Evolutionary conservation across 2,888 invertebrate genomes (phyloP).

Genomic region (Rutpela maculata): DNA sequence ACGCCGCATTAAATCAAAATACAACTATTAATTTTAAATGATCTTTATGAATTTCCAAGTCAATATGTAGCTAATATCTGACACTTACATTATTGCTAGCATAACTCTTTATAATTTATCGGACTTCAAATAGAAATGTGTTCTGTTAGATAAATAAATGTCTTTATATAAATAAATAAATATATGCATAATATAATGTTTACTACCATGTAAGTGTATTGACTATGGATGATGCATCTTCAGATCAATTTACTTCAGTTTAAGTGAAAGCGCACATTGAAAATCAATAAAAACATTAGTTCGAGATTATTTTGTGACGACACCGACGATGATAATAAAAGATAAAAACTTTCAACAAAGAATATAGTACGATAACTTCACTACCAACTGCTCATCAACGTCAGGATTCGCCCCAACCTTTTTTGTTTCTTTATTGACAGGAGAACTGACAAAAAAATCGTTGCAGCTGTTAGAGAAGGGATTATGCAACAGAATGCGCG

Average conservation of each 20-base stretch:
- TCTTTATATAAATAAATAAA: too few relatives aligned
- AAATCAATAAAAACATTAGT: constrained; percentile 8
- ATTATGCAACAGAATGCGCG: constrained; percentile 55
- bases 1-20: too few relatives aligned
- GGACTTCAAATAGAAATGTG: too few relatives aligned
- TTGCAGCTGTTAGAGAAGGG: constrained; percentile 69
- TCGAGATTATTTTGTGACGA: constrained; percentile 14
- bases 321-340: constrained; percentile 44
- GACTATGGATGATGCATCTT: too few relatives aligned
- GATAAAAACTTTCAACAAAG: constrained; percentile 49
- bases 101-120: too few relatives aligned
- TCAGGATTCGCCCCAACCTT: constrained; percentile 54
- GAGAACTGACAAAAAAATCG: constrained; percentile 69
- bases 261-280: neutral
- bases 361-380: constrained; percentile 33
- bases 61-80: too few relatives aligned
- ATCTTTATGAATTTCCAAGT: too few relatives aligned
- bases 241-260: neutral
- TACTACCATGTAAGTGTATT: too few relatives aligned
- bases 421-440: constrained; percentile 66
- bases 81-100: too few relatives aligned
- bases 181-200: too few relatives aligned
- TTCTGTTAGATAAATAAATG: too few relatives aligned
- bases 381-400: constrained; percentile 63
- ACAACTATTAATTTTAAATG: too few relatives aligned